phyloP scores from a whole-genome alignment of 2,113 vertebrate genomes.

The Aix galericulata region DNA sequence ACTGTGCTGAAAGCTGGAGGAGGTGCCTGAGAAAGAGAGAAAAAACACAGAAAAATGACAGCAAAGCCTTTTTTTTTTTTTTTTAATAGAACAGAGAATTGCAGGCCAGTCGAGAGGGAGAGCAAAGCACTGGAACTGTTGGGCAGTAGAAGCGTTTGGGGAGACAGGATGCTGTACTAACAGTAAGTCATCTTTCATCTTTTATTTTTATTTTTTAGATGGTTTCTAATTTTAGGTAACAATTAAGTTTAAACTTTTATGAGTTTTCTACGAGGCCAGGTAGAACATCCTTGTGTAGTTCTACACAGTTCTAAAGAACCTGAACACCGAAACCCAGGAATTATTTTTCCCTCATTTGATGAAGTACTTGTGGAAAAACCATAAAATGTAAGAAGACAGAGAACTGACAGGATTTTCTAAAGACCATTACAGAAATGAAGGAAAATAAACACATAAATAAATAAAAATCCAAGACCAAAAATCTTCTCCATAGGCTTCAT shows the following conservation, averaged over 20 bases:
- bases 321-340: background rate
- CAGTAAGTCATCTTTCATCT: background rate
- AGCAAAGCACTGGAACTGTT: background rate
- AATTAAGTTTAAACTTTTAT: background rate
- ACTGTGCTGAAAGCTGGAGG: background rate
- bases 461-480: background rate
- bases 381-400: background rate
- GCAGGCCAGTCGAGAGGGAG: background rate
- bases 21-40: background rate
- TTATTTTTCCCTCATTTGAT: background rate
- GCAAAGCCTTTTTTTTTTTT: background rate
- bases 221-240: background rate
- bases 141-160: background rate
- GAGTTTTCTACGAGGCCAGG: background rate
- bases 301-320: background rate
- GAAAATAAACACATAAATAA: background rate
- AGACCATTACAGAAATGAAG: background rate
- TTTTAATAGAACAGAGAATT: background rate
- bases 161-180: fast-evolving
- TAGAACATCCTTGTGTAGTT: background rate
- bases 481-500: background rate
- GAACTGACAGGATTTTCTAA: background rate
- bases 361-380: background rate
- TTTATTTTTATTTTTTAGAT: background rate
- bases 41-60: background rate